phyloP scores from a whole-genome alignment of 2,888 invertebrate species.

The Balanococcus diminutus region DNA sequence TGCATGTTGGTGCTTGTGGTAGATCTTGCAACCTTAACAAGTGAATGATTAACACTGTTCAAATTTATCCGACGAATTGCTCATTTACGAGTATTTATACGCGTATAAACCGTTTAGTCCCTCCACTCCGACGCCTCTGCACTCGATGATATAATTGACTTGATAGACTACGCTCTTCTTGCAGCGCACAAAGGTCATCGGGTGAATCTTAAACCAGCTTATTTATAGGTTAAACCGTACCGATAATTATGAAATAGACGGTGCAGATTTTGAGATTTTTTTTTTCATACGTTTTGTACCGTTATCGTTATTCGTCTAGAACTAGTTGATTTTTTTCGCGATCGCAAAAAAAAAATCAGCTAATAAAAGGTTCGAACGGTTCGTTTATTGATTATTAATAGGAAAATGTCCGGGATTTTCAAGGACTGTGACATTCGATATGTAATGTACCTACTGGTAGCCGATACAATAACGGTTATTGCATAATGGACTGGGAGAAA shows the following conservation, averaged over 20 bases:
- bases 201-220: constrained; percentile 54
- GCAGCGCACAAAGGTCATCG: constrained; percentile 43
- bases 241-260: constrained; percentile 47
- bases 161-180: constrained; percentile 47
- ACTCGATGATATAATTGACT: constrained; percentile 37
- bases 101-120: background rate
- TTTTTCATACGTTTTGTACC: constrained; percentile 30
- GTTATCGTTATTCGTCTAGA: too few species aligned
- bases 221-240: constrained; percentile 52
- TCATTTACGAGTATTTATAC: constrained; percentile 47
- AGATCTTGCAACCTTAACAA: background rate
- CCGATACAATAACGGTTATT: background rate
- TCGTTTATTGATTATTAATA: background rate
- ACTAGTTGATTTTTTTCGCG: constrained; percentile 23
- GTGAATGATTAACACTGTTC: constrained; percentile 32
- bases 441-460: background rate
- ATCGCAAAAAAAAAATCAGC: background rate
- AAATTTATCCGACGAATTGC: constrained; percentile 37
- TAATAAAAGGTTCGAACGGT: background rate
- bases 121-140: constrained; percentile 45
- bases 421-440: constrained; percentile 28
- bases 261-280: constrained; percentile 4
- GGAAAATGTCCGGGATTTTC: constrained; percentile 37
- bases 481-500: background rate
- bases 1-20: constrained; percentile 47